Evolutionary conservation across 2,888 invertebrate species (phyloP), one percentile per base, ranked within the genome.

Genomic region (Coremacera marginata): DNA sequence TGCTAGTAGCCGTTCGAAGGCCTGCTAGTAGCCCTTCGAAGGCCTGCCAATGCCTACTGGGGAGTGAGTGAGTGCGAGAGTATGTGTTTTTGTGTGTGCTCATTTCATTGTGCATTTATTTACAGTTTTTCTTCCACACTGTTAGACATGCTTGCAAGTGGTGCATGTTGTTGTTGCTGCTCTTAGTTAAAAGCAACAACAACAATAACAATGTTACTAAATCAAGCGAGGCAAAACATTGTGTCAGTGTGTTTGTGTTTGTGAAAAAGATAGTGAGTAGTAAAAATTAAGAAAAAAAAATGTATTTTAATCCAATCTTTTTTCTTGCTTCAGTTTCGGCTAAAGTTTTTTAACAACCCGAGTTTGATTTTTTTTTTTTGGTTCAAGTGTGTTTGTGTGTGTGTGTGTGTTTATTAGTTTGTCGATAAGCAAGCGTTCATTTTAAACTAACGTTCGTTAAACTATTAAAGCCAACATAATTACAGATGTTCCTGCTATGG

Each of bases 81-180:
- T 75, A 14, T 44, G 37, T 71, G 62, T 68, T 68, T 63, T 31
- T 76, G 37, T 63, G 52, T 37, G 70, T 77, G 73, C 70, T 44
- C 51, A 37, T 62, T 49, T n/a, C 52, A 79, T 79, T 84, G 79
- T 82, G 84, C 83, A 85, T 83, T 85, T 85, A 83, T 85, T 84
- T 82, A 83, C 83, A 83, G 82, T 82, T 79, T 82, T 82, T 84
- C 71, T 74, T 74, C 14, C 44, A 52, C 51, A 14, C 72, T 52
- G 68, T 19, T 70, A 44, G 25, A 25, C 49, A 44, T 74, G 82
- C 77, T 84, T 83, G 80, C 79, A 11, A 14, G 62, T 62, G 19
- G 77, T 67, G 75, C 74, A 78, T 79, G 80, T 80, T 84, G 79
- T 82, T 83, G 81, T 79, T 60, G 52, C n/a, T n/a, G n/a, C n/a